Base-by-base conservation (phyloP, 2,113 vertebrate species). In the Progne subis region DNA sequence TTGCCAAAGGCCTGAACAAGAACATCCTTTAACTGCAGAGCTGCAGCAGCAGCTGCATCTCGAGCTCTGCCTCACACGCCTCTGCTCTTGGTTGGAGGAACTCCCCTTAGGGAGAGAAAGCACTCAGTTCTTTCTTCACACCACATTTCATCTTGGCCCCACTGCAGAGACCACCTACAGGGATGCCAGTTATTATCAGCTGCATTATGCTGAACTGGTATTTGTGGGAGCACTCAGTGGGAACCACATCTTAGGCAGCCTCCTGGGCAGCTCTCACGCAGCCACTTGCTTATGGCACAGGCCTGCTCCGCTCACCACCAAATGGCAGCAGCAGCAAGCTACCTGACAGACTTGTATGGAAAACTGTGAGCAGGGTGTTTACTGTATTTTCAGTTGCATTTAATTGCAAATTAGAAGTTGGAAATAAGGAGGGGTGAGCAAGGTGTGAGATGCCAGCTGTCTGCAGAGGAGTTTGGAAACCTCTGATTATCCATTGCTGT, bases 161-260 rank as follows among this genome's bases (percentile, higher is more conserved):
- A 19, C 65, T 86, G 53, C 80, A 29, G 49, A 93, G 95, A 96
- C 95, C 95, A 95, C 92, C 93, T 75, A 94, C 90, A 68, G 72
- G 68, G 90, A 90, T 82, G 88, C 64, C 86, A 81, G 53, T 80
- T 77, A 82, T 46, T 41, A 90, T 85, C 90, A 78, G 76, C 71
- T 90, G 79, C 68, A 7, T 81, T 75, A 63, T 47, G 82, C 94
- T 68, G 82, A 92, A 81, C 52, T 24, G 71, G 37, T 93, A 46
- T 93, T 91, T 95, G 92, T 72, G 39, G 71, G 52, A 93, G 85
- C 3, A 2, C 65, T 70, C 5, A 13, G 53, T 80, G 64, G 75
- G 90, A 96, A 95, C 93, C 93, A 97, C 94, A 95, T 94, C 94
- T 95, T 91, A 95, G 55, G 76, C 71, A 90, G 71, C 81, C 86